Evolutionary conservation across 2,888 invertebrate genomes (phyloP).

Genomic region (Pocota personata): DNA sequence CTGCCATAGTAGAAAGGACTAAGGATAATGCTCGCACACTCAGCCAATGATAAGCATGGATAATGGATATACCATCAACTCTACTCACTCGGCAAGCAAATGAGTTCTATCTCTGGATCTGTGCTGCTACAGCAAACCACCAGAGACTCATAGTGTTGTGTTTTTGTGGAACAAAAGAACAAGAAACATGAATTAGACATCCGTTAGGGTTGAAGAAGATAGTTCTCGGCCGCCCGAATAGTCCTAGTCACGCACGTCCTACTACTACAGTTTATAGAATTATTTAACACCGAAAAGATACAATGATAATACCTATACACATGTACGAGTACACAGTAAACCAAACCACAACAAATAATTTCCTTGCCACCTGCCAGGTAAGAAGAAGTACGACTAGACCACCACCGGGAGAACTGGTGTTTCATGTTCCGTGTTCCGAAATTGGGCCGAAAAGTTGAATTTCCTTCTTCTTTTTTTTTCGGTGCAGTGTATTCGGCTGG

Average conservation of each 20-base stretch:
- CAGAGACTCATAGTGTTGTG: constrained; percentile 57
- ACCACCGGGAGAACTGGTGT: background rate
- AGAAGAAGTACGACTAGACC: background rate
- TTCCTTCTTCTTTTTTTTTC: constrained; percentile 10
- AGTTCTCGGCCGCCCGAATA: constrained; percentile 38
- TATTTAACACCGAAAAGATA: constrained; percentile 60
- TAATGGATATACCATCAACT: constrained; percentile 44
- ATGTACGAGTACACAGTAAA: background rate
- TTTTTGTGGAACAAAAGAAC: constrained; percentile 43
- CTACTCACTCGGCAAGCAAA: constrained; percentile 43
- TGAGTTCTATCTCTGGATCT: constrained; percentile 61
- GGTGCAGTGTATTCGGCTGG: constrained; percentile 30
- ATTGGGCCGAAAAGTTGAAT: constrained; percentile 45
- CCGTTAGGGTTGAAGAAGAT: constrained; percentile 59
- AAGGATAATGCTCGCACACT: constrained; percentile 1
- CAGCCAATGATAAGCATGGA: constrained; percentile 39
- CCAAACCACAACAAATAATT: constrained; percentile 62
- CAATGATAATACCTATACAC: constrained; percentile 3
- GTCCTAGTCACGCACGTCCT: constrained; percentile 67
- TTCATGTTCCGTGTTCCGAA: constrained; percentile 17
- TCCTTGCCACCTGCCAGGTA: constrained; percentile 53
- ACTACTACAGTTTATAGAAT: constrained; percentile 37
- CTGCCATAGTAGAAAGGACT: background rate
- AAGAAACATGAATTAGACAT: constrained; percentile 70
- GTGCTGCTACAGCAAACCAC: constrained; percentile 52